Conservation (phyloP, 2,113 vertebrate species). For the Ploceus nigricollis region DNA sequence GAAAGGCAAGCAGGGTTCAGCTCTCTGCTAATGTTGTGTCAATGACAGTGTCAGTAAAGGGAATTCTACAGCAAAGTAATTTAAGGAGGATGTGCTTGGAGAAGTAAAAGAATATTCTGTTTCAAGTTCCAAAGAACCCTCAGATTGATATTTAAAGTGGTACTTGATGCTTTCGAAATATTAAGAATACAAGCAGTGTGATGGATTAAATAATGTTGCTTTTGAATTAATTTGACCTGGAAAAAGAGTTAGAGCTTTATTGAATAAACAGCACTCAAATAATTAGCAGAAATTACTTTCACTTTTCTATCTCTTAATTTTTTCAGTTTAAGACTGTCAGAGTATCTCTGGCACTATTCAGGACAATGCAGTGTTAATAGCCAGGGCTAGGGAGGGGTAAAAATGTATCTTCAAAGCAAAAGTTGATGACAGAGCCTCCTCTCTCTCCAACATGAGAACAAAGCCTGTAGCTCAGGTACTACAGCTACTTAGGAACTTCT, state of each 20-base stretch:
- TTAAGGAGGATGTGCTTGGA: not conserved
- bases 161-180: not conserved
- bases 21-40: not conserved
- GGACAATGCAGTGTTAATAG: not conserved
- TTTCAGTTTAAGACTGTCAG: not conserved
- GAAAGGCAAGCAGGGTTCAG: not conserved
- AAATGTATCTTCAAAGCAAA: not conserved
- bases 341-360: not conserved
- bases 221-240: not conserved
- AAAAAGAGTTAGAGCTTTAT: not conserved
- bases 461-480: not conserved
- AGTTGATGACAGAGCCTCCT: not conserved
- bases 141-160: not conserved
- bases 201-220: not conserved
- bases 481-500: not conserved
- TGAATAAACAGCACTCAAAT: not conserved
- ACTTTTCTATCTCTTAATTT: not conserved
- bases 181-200: not conserved
- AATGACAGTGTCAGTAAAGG: not conserved
- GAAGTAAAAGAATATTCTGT: not conserved
- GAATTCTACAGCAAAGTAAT: not conserved
- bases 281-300: not conserved
- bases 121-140: not conserved
- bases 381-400: not conserved
- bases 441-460: not conserved